These are phyloP conservation scores for Eilema griseolum DNA, from an alignment of 2,888 invertebrate species.

Conservation along the genomic window DNA sequence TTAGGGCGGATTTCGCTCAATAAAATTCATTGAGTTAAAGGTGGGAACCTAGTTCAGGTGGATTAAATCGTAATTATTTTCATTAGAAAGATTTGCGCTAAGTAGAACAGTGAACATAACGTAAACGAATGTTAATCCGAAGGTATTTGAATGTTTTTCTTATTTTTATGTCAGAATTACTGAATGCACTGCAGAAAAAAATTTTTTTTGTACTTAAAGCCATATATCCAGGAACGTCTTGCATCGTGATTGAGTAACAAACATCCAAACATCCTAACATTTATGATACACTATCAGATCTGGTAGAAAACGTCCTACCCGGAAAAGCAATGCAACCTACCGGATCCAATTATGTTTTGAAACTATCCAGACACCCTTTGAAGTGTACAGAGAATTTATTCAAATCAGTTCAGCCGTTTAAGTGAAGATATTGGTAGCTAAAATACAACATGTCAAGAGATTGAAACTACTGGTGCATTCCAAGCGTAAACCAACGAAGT, in stretches of 20 bases:
- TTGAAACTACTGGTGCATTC: neutral
- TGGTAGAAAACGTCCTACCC: too few relatives aligned
- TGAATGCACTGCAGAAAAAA: too few relatives aligned
- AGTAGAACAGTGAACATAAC: neutral
- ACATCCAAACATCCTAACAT: too few relatives aligned
- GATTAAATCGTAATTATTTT: neutral
- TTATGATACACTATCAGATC: too few relatives aligned
- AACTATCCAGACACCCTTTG: too few relatives aligned
- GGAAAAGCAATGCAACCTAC: too few relatives aligned
- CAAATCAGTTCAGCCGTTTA: too few relatives aligned
- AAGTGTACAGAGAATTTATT: too few relatives aligned
- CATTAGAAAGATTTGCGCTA: neutral
- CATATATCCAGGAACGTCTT: neutral
- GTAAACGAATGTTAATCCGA: neutral
- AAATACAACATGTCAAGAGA: neutral
- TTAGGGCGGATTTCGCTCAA: neutral
- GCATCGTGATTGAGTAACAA: too few relatives aligned
- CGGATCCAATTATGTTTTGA: too few relatives aligned
- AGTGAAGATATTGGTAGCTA: too few relatives aligned
- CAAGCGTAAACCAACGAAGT: slow-evolving; percentile 5
- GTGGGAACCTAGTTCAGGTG: neutral
- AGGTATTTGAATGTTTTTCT: neutral
- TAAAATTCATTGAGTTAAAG: neutral
- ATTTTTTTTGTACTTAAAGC: too few relatives aligned
- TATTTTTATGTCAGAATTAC: neutral